These are phyloP conservation scores for Parazoanthus darwini DNA, from an alignment of 92 coral and sea anemone species.

Conservation along the genomic window DNA sequence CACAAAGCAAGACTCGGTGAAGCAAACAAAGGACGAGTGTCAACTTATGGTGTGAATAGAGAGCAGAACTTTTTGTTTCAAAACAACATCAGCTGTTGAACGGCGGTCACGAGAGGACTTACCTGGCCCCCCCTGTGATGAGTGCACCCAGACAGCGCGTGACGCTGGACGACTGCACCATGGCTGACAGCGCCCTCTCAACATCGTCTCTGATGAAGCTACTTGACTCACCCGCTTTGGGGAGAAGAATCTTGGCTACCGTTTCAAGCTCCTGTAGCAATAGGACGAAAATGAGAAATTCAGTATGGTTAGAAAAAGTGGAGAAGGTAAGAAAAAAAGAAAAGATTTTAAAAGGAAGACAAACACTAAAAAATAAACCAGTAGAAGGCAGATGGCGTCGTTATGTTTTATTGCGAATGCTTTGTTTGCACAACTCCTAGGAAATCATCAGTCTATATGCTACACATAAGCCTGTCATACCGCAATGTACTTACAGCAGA, in stretches of 20 bases:
- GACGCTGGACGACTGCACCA: slow-evolving; percentile 75
- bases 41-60: neutral
- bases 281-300: neutral
- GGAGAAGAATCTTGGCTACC: slow-evolving; percentile 72
- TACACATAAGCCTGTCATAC: too few relatives aligned
- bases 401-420: too few relatives aligned
- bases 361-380: too few relatives aligned
- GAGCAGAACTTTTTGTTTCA: neutral
- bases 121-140: slow-evolving; percentile 87
- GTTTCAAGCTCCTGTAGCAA: slow-evolving; percentile 83
- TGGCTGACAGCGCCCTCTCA: slow-evolving; percentile 74
- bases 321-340: neutral
- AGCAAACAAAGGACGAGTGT: neutral
- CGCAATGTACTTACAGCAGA: too few relatives aligned
- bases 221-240: slow-evolving; percentile 87
- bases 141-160: slow-evolving; percentile 82
- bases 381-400: too few relatives aligned
- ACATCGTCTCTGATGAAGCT: slow-evolving; percentile 96
- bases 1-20: too few relatives aligned
- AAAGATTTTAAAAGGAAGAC: too few relatives aligned
- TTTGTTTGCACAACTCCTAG: too few relatives aligned
- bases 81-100: neutral
- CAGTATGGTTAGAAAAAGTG: too few relatives aligned
- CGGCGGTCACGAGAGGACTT: slow-evolving; percentile 19
- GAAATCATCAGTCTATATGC: too few relatives aligned